These are phyloP conservation scores for Ecliptopera silaceata DNA, from an alignment of 2,888 invertebrate species.

Conservation along the genomic window DNA sequence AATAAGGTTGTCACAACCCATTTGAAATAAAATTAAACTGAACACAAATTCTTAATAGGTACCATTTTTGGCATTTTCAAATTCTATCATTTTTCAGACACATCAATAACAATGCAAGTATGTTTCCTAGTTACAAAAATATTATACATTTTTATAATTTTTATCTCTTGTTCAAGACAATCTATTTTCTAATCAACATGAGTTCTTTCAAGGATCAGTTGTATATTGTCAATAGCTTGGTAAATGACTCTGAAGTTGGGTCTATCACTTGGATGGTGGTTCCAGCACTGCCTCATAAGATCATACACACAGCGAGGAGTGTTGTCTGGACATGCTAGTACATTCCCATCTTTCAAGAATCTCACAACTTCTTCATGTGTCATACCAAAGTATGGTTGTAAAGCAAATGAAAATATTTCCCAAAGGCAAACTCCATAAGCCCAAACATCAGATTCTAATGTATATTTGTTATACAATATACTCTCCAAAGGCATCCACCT, in stretches of 20 bases:
- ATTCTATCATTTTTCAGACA: slow-evolving; percentile 6
- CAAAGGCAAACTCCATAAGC: slow-evolving; percentile 98
- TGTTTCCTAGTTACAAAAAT: slow-evolving; percentile 35
- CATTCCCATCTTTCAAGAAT: slow-evolving; percentile 96
- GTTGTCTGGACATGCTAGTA: slow-evolving; percentile 94
- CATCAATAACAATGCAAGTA: slow-evolving; percentile 7
- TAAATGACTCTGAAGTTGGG: slow-evolving; percentile 93
- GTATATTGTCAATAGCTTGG: slow-evolving; percentile 89
- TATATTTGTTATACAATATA: slow-evolving; percentile 97
- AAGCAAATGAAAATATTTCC: slow-evolving; percentile 98
- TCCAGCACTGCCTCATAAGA: slow-evolving; percentile 97
- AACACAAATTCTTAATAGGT: slow-evolving; percentile 1
- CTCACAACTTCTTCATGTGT: slow-evolving; percentile 98
- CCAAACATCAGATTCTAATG: slow-evolving; percentile 98
- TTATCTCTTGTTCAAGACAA: neutral
- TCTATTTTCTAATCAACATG: slow-evolving; percentile 57
- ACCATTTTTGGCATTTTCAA: slow-evolving; percentile 22
- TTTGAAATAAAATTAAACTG: neutral
- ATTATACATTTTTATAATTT: slow-evolving; percentile 27
- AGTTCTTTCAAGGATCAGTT: slow-evolving; percentile 76
- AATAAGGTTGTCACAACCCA: neutral
- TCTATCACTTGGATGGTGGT: slow-evolving; percentile 91
- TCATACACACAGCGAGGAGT: slow-evolving; percentile 94
- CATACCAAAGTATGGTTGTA: slow-evolving; percentile 98
- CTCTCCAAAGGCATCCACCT: slow-evolving; percentile 99